These are phyloP conservation scores for Macroramphosus scolopax DNA, from an alignment of 2,797 vertebrate genomes.

Conservation along the genomic window DNA sequence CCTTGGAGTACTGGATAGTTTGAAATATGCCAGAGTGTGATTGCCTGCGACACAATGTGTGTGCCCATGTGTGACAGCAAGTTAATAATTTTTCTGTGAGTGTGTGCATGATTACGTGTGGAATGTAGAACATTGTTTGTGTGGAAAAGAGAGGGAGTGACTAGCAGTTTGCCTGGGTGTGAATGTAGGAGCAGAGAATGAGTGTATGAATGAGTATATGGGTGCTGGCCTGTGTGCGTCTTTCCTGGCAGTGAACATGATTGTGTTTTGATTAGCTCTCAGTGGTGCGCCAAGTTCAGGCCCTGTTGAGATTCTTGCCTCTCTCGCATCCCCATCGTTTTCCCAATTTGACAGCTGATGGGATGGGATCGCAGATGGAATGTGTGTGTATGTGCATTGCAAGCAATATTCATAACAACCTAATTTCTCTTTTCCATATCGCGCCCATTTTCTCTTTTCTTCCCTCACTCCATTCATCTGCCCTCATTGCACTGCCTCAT, in stretches of 20 bases:
- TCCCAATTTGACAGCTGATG: conserved; percentile 89
- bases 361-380: conserved; percentile 91
- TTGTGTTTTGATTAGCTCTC: conserved; percentile 82
- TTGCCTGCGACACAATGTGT: conserved; percentile 59
- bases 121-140: conserved; percentile 57
- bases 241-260: conserved; percentile 71
- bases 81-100: conserved; percentile 58
- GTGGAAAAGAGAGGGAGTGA: conserved; percentile 38
- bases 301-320: conserved; percentile 70
- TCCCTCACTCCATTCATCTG: conserved; percentile 32
- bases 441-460: too few relatives aligned
- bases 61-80: conserved; percentile 61
- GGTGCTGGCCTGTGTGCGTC: conserved; percentile 45
- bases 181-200: conserved; percentile 46
- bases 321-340: conserved; percentile 73
- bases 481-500: conserved; percentile 30
- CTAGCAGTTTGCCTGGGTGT: conserved; percentile 40
- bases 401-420: conserved; percentile 86
- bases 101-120: conserved; percentile 63
- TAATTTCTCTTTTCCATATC: conserved; percentile 78
- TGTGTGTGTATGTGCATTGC: conserved; percentile 87
- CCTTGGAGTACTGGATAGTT: conserved; percentile 47
- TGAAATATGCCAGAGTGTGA: conserved; percentile 55
- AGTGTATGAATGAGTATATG: too few relatives aligned
- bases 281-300: conserved; percentile 66